Evolutionary conservation across 1,140 invertebrate species (phyloP).

Genomic region (Heliothis subflexa): DNA sequence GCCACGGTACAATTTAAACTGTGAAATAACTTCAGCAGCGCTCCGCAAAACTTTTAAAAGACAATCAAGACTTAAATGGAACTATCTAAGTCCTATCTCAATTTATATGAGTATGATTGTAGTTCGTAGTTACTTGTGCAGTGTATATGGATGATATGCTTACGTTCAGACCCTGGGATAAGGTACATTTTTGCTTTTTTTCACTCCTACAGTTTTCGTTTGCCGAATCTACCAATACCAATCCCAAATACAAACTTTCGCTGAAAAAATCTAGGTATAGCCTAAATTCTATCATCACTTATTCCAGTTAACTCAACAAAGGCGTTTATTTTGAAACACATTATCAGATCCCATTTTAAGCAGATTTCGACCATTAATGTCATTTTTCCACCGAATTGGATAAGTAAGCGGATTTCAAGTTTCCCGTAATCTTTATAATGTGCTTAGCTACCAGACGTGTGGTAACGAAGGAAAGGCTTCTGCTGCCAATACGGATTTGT

Average conservation of each 20-base stretch:
- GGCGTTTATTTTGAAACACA: too few relatives aligned
- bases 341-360: not conserved
- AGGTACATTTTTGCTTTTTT: too few relatives aligned
- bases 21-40: constrained; percentile 11
- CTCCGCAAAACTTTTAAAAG: constrained; percentile 10
- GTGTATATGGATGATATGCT: not conserved
- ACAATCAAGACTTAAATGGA: constrained; percentile 31
- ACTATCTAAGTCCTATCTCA: constrained; percentile 17
- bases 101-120: not conserved
- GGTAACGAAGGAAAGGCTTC: constrained; percentile 41
- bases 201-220: too few relatives aligned
- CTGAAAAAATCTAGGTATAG: too few relatives aligned
- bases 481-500: constrained; percentile 41
- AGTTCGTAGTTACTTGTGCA: not conserved
- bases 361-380: not conserved
- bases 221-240: too few relatives aligned
- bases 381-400: constrained; percentile 21
- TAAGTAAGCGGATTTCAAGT: constrained; percentile 35
- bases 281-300: too few relatives aligned
- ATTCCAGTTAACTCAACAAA: too few relatives aligned
- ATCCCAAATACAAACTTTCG: too few relatives aligned
- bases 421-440: constrained; percentile 34
- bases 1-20: constrained; percentile 10
- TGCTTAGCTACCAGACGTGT: constrained; percentile 17
- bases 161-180: too few relatives aligned